Evolutionary conservation across 2,797 vertebrate genomes (phyloP).

Genomic region (Phrynocephalus guinanensis): DNA sequence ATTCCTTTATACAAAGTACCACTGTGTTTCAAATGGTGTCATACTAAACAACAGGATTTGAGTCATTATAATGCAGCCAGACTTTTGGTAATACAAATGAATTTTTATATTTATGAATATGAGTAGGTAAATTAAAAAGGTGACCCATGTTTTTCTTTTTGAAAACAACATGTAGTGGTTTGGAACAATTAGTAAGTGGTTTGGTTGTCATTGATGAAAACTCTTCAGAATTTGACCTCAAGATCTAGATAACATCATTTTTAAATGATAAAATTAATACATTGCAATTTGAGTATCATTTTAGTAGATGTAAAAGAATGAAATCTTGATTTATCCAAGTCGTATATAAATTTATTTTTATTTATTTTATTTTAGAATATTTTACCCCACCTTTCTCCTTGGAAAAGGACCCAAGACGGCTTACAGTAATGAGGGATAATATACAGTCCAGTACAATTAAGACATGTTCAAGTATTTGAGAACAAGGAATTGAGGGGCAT

Average conservation of each 20-base stretch:
- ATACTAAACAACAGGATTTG: not conserved
- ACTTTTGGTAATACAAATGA: conserved; percentile 49
- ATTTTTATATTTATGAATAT: conserved; percentile 43
- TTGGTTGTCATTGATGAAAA: not conserved
- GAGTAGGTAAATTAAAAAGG: conserved; percentile 37
- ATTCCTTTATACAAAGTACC: no score
- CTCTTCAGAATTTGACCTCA: not conserved
- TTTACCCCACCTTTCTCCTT: no score
- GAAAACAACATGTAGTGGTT: not conserved
- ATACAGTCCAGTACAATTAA: no score
- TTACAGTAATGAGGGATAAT: no score
- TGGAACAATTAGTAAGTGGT: not conserved
- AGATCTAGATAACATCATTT: conserved; percentile 30
- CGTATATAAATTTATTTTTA: not conserved
- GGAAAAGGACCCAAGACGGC: no score
- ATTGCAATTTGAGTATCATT: conserved; percentile 31
- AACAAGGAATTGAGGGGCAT: no score
- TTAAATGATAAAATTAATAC: conserved; percentile 44
- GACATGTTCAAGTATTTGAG: no score
- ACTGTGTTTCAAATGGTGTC: not conserved
- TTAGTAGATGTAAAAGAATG: conserved; percentile 20
- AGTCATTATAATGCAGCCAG: not conserved
- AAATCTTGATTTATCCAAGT: conserved; percentile 10
- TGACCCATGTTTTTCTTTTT: conserved; percentile 40
- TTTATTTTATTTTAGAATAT: no score